Evolutionary conservation across 2,797 vertebrate genomes (phyloP).

Genomic region (Paedocypris micromegethes): DNA sequence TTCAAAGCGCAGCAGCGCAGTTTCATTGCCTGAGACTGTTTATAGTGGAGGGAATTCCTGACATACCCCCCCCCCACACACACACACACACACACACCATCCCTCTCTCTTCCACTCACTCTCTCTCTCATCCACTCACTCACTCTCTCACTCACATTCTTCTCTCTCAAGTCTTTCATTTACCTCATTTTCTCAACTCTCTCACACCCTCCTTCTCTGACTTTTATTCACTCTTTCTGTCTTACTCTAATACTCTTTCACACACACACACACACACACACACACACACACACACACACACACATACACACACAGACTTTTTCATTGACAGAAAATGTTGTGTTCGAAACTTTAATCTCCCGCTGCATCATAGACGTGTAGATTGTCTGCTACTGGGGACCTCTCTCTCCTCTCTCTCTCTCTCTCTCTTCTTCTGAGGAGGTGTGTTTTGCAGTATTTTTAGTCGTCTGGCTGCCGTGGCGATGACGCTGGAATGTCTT

Average conservation of each 20-base stretch:
- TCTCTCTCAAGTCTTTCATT: background rate
- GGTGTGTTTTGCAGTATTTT: conserved; percentile 65
- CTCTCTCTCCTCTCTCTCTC: conserved; percentile 60
- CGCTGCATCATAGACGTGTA: too few relatives aligned
- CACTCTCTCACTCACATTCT: background rate
- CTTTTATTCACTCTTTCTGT: background rate
- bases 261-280: background rate
- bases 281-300: too few relatives aligned
- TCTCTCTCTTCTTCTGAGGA: conserved; percentile 65
- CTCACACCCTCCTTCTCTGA: background rate
- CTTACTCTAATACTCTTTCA: too few relatives aligned
- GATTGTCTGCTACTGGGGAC: conserved; percentile 52
- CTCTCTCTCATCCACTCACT: background rate
- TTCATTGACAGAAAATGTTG: too few relatives aligned
- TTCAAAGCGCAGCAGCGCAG: too few relatives aligned
- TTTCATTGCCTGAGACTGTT: too few relatives aligned
- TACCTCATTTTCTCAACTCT: background rate
- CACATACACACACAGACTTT: background rate
- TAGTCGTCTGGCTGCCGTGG: conserved; percentile 61
- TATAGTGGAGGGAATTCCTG: too few relatives aligned
- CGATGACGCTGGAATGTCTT: conserved; percentile 67
- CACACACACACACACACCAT: conserved; percentile 21
- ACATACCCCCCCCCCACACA: background rate
- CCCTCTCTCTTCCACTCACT: conserved; percentile 48
- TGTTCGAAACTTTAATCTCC: too few relatives aligned